Base-by-base conservation (phyloP, 2,888 invertebrate species). In the Polydrusus tereticollis region DNA sequence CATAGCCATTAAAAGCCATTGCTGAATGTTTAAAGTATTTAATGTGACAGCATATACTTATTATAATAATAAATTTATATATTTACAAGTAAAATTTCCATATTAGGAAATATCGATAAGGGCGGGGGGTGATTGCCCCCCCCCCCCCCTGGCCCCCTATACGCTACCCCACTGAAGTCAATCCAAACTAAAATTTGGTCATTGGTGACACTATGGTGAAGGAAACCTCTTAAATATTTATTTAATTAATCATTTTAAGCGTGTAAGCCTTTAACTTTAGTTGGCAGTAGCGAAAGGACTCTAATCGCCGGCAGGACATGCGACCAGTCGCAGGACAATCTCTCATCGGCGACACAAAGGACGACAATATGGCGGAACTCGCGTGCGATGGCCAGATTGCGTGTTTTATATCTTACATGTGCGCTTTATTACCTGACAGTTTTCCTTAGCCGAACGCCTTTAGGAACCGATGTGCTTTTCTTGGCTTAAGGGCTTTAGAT, bases 331-430 rank as follows among this genome's bases (percentile, higher is more conserved):
- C 82, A 80, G 84, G 84, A 85, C 84, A 84, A 84, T 85, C 84
- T 85, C 85, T 85, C 85, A 85, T 85, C 85, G 84, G 83, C 81
- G 82, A 82, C 83, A 83, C 82, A 83, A 82, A 83, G 83, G 83
- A 84, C 84, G 83, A 83, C 84, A 85, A 84, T 83, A 84, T 85
- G 82, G 84, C 83, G 83, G 83, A 81, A 81, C 83, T 85, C 72
- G 85, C 85, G 85, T 86, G 85, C 84, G 85, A 85, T 85, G 84
- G 83, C 83, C 81, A 83, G 83, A 86, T 86, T 82, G 86, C 85
- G 85, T 86, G 86, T 83, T 79, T 75, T 73, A 75, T 75, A 75
- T 75, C 75, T 75, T 75, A 75, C 73, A 75, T 75, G 75, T 75
- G 75, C 75, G 75, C 75, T 72, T 75, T 75, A 72, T 70, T 70